Evolutionary conservation across 2,113 vertebrate species (phyloP).

Genomic region (Notechis scutatus): DNA sequence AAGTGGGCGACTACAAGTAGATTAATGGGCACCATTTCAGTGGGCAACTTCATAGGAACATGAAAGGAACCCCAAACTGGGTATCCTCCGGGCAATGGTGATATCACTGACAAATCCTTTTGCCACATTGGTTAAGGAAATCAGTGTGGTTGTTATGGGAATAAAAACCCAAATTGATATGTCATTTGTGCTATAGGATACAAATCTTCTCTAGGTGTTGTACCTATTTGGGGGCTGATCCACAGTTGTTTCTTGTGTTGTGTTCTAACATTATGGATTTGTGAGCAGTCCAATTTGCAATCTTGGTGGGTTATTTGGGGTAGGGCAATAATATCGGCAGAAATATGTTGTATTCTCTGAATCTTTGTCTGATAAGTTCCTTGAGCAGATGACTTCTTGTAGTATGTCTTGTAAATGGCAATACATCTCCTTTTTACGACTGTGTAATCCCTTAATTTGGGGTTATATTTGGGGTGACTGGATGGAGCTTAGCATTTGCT

Average conservation of each 20-base stretch:
- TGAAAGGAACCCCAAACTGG: neutral
- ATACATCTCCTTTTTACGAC: neutral
- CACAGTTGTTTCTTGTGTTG: neutral
- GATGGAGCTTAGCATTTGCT: neutral
- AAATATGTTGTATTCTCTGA: neutral
- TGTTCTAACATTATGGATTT: neutral
- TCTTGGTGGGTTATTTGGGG: neutral
- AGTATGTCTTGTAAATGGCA: neutral
- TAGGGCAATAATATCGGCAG: neutral
- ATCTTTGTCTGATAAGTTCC: neutral
- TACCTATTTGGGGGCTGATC: neutral
- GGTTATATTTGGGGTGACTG: neutral
- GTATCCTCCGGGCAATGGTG: neutral
- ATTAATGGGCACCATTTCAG: neutral
- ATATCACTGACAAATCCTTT: neutral
- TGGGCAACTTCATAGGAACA: neutral
- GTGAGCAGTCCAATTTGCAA: neutral
- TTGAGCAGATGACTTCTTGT: neutral
- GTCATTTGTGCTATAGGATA: neutral
- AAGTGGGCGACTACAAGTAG: neutral
- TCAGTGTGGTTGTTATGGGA: no score
- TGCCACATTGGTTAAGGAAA: neutral
- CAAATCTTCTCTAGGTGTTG: neutral
- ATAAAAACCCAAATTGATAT: neutral
- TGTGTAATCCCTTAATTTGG: neutral